phyloP scores from a whole-genome alignment of 1,140 invertebrate species.

The Cydia amplana region DNA sequence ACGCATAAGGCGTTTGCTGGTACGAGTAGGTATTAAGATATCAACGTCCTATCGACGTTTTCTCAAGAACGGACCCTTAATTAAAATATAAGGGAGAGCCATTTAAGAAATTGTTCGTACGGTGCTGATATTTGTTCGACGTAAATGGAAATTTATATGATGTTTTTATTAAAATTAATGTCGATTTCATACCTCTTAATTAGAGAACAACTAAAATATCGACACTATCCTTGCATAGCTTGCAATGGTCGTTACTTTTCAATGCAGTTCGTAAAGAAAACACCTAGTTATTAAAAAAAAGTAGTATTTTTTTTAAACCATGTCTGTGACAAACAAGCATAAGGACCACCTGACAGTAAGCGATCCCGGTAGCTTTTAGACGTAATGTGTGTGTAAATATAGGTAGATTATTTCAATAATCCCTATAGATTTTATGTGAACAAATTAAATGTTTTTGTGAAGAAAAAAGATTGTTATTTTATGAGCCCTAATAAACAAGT shows the following conservation, averaged over 20 bases:
- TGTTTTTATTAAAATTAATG: constrained; percentile 45
- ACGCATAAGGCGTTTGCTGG: neutral
- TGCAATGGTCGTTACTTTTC: neutral
- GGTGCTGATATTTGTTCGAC: constrained; percentile 44
- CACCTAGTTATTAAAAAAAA: neutral
- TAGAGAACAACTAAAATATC: neutral
- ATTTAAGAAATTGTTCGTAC: constrained; percentile 50
- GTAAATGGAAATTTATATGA: constrained; percentile 51
- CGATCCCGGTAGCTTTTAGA: no score
- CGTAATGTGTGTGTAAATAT: no score
- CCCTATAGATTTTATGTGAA: no score
- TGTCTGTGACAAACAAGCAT: no score
- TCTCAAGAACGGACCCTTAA: constrained; percentile 53
- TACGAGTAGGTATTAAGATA: neutral
- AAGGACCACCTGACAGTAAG: no score
- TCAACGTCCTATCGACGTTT: constrained; percentile 58
- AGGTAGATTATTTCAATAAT: no score
- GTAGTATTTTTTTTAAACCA: no score
- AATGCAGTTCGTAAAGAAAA: neutral
- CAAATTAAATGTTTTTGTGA: no score
- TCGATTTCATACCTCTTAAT: neutral
- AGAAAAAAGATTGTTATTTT: no score
- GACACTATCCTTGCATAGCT: neutral
- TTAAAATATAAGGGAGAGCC: constrained; percentile 54
- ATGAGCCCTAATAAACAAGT: no score